Base-by-base conservation (phyloP, 2,113 vertebrate genomes). In the Echinops telfairi region DNA sequence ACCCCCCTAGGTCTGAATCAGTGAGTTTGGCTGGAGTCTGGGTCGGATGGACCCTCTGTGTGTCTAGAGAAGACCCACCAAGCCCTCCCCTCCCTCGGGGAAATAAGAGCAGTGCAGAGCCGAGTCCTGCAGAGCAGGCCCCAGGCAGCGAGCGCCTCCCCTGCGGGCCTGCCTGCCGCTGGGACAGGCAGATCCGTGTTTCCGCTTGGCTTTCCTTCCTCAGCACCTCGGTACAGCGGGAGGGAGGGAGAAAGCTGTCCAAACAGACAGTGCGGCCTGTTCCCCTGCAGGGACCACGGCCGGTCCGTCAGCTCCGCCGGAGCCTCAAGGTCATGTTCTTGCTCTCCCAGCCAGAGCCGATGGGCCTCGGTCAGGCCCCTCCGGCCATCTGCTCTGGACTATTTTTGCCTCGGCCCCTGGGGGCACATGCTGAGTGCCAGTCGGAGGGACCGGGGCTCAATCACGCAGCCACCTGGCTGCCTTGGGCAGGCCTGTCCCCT, bases 301-400 rank as follows among this genome's bases (percentile, higher is more conserved):
- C 71, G 33, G 71, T 73, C 33, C 20, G 71, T 33, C 33, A 53
- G 47, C 31, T 16, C 71, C 2, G 29, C 71, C 71, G 33, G 71
- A 73, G 71, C 19, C 71, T 73, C n/a, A 73, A 73, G 71, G 71
- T 73, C 71, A 73, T 23, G 71, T 33, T 22, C 71, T 73, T 73
- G 71, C 33, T 73, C 71, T 73, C 19, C 68, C 70, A 71, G 70
- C 70, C 16, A 62, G 70, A 19, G 66, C 66, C 29, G 40, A 40
- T 40, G 31, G 19, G 70, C 31, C 33, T 22, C 71, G 22, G n/a
- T 73, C 33, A 29, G 38, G 43, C 86, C 33, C 86, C 6, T 0
- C 6, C 82, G 64, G 64, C 94, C 95, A 95, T 96, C 95, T 96
- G 96, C 31, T 94, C 88, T 0, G 70, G 77, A 84, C 94, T 95